These are phyloP conservation scores for Laterallus jamaicensis DNA, from an alignment of 2,113 vertebrate genomes.

Conservation along the genomic window DNA sequence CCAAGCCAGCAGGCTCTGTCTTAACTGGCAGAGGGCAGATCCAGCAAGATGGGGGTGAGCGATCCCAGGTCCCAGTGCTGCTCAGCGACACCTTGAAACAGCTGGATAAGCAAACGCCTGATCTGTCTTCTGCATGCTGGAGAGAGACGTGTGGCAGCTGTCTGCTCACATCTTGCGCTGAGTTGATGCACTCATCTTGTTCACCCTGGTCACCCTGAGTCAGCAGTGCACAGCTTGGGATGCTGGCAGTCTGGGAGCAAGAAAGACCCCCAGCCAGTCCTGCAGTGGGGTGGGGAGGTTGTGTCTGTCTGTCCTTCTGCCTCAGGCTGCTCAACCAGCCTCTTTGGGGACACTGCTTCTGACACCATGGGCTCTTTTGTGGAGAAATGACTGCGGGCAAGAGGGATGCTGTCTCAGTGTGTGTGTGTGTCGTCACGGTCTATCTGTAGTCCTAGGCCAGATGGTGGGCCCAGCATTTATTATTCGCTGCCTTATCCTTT, in stretches of 20 bases:
- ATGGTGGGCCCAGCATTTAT: background rate
- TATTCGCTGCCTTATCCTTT: background rate
- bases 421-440: accelerated
- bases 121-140: accelerated
- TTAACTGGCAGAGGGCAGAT: background rate
- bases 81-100: background rate
- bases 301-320: background rate
- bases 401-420: background rate
- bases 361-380: background rate
- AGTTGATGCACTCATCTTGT: background rate
- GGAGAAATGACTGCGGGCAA: background rate
- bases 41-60: background rate
- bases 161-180: accelerated
- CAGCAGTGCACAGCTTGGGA: background rate
- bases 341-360: background rate
- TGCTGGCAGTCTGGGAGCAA: background rate
- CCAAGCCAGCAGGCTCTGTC: background rate
- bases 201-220: accelerated
- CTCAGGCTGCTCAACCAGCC: background rate
- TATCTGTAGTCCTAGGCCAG: background rate
- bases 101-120: background rate
- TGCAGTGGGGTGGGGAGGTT: background rate
- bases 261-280: accelerated
- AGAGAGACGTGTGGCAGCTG: background rate
- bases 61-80: accelerated